A percentile compares a stretch with the other conserved stretches of the same genome.
Evolutionary conservation across 2,797 vertebrate species (phyloP).

Genomic region (Merluccius polli): DNA sequence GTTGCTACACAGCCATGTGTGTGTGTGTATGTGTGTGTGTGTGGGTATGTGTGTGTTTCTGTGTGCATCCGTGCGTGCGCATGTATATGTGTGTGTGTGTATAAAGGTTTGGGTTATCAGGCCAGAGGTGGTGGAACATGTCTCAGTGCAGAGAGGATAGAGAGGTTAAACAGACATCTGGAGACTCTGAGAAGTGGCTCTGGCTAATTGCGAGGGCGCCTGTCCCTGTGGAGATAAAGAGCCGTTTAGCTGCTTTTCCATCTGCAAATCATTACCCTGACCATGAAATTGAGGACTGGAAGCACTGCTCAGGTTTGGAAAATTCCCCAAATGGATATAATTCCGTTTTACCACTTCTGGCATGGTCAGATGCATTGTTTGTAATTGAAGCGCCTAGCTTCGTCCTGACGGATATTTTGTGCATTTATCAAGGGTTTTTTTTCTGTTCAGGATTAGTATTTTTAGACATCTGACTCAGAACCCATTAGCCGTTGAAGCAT

Average conservation of each 20-base stretch:
- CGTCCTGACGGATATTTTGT: background rate
- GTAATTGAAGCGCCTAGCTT: background rate
- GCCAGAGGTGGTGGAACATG: background rate
- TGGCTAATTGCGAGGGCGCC: background rate
- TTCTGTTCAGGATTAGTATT: background rate
- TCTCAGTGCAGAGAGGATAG: background rate
- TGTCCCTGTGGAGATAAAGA: background rate
- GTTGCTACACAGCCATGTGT: background rate
- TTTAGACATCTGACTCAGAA: background rate
- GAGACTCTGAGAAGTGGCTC: background rate
- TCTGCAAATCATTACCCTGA: slow-evolving; percentile 1
- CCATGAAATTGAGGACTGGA: background rate
- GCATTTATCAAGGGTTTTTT: background rate
- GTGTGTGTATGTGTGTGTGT: background rate
- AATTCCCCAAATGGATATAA: background rate
- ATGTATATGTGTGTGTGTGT: background rate
- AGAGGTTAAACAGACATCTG: background rate
- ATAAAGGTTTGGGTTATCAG: background rate
- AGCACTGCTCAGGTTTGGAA: background rate
- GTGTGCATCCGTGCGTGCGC: too few relatives aligned
- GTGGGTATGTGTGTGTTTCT: background rate
- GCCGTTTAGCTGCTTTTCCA: background rate
- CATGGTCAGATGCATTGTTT: background rate
- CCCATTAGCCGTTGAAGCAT: background rate
- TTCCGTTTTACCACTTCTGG: background rate